Conservation (phyloP, 2,888 invertebrate genomes). For the Rhagium mordax region DNA sequence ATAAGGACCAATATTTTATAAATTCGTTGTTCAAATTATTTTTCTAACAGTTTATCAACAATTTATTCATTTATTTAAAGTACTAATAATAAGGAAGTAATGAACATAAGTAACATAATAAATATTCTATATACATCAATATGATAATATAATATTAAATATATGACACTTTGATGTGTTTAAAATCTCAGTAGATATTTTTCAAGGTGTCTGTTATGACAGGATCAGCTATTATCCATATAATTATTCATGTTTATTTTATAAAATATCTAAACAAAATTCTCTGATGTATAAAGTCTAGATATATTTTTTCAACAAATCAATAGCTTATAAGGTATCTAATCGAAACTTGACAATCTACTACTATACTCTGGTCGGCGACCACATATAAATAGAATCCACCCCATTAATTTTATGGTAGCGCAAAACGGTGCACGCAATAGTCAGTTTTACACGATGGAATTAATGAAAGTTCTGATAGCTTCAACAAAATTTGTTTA, state of each 20-base stretch:
- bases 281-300: background rate
- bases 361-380: too few relatives aligned
- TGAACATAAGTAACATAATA: slow-evolving; percentile 42
- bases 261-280: background rate
- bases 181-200: background rate
- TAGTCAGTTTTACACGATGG: too few relatives aligned
- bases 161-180: too few relatives aligned
- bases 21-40: slow-evolving; percentile 45
- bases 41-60: slow-evolving; percentile 9
- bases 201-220: background rate
- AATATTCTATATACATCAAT: slow-evolving; percentile 54
- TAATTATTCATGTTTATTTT: background rate
- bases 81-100: slow-evolving; percentile 29
- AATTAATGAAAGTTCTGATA: too few relatives aligned
- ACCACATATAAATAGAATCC: too few relatives aligned
- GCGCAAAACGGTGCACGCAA: too few relatives aligned
- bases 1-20: slow-evolving; percentile 55
- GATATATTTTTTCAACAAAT: slow-evolving; percentile 6
- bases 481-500: too few relatives aligned
- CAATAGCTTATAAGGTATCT: background rate
- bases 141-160: slow-evolving; percentile 48
- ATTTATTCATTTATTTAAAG: slow-evolving; percentile 20
- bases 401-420: too few relatives aligned
- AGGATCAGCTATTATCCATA: background rate
- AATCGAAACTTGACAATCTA: slow-evolving; percentile 17